Conservation (phyloP, 2,113 vertebrate species). For the Puma concolor region DNA sequence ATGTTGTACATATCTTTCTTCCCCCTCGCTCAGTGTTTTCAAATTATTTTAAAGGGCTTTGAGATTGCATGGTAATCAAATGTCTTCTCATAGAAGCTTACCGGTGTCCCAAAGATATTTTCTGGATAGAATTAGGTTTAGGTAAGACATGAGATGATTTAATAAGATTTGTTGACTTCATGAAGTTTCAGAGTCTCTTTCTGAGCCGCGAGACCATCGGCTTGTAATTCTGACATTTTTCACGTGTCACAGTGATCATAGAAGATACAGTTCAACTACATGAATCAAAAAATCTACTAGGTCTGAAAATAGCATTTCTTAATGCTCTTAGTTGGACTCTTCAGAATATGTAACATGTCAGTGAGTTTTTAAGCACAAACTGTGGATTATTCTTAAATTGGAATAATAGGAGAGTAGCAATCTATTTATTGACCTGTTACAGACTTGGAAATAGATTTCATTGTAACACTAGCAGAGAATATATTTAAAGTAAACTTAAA, state of each 20-base stretch:
- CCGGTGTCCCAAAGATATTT: neutral
- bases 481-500: slow-evolving; percentile 30
- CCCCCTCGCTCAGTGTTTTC: neutral
- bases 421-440: neutral
- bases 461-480: neutral
- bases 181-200: neutral
- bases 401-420: neutral
- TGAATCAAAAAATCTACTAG: neutral
- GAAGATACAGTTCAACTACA: neutral
- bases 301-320: neutral
- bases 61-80: neutral
- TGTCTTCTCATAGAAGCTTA: neutral
- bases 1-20: neutral
- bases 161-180: neutral
- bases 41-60: slow-evolving; percentile 22
- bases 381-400: neutral
- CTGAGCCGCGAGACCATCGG: neutral
- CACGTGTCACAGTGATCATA: neutral
- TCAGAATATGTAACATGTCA: neutral
- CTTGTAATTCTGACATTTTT: neutral
- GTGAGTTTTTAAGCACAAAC: slow-evolving; percentile 3
- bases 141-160: neutral
- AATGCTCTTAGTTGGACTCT: neutral
- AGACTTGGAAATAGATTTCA: slow-evolving; percentile 33
- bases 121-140: neutral